Percentiles rank a stretch among this genome's conserved stretches.
These are phyloP conservation scores for Ceriagrion tenellum DNA, from an alignment of 2,888 invertebrate genomes.

Conservation along the genomic window DNA sequence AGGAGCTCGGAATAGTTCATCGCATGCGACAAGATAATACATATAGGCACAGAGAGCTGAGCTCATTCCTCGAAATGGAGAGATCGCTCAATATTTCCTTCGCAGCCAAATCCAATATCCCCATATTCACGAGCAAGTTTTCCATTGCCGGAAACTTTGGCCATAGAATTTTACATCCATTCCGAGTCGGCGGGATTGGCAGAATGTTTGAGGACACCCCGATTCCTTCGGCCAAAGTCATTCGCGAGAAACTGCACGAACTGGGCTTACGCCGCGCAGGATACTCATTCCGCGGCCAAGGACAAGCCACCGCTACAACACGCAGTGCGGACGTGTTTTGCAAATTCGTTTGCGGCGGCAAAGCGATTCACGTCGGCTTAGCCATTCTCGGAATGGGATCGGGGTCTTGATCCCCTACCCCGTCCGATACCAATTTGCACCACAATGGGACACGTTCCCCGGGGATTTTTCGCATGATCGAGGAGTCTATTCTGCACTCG, in stretches of 20 bases:
- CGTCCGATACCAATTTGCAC: neutral
- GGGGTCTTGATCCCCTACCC: neutral
- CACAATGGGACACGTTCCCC: neutral
- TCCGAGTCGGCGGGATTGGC: neutral
- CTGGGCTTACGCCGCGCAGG: neutral
- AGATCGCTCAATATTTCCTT: too few relatives aligned
- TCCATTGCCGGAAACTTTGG: neutral
- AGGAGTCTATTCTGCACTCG: neutral
- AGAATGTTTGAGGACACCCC: neutral
- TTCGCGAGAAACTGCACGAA: neutral
- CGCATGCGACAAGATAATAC: too few relatives aligned
- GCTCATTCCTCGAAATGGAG: too few relatives aligned
- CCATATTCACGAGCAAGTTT: neutral
- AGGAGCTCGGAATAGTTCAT: too few relatives aligned
- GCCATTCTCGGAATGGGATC: neutral
- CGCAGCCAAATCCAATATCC: too few relatives aligned
- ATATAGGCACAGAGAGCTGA: too few relatives aligned
- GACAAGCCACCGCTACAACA: neutral
- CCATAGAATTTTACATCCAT: neutral
- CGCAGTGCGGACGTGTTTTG: neutral
- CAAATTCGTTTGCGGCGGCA: slow-evolving; percentile 9
- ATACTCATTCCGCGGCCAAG: neutral
- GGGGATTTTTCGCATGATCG: slow-evolving; percentile 31
- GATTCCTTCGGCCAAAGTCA: neutral
- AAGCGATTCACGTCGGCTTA: neutral